Evolutionary conservation across 2,797 vertebrate species (phyloP).

Genomic region (Taeniopygia guttata): DNA sequence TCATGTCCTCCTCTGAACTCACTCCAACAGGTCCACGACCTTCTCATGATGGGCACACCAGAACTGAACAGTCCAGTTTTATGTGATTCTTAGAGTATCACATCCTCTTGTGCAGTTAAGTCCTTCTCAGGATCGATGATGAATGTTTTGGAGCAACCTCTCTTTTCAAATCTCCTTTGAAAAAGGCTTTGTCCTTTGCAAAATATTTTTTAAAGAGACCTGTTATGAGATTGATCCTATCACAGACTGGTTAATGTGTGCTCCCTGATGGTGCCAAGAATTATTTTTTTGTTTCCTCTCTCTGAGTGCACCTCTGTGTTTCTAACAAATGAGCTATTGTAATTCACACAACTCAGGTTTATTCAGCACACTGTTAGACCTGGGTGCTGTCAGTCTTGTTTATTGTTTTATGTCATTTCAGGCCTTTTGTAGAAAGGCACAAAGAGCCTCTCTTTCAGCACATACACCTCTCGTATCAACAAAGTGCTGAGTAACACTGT

Average conservation of each 20-base stretch:
- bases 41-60: background rate
- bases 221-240: background rate
- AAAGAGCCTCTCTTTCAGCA: background rate
- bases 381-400: background rate
- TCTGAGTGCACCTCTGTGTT: background rate
- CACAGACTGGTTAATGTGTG: background rate
- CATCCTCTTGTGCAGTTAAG: background rate
- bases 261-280: background rate
- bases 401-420: constrained; percentile 21
- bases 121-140: background rate
- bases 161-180: background rate
- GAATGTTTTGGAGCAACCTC: background rate
- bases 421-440: background rate
- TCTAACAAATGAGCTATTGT: background rate
- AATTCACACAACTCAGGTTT: constrained; percentile 10
- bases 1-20: background rate
- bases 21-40: accelerated
- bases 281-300: background rate
- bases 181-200: background rate
- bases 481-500: background rate
- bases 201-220: background rate
- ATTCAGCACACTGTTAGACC: background rate
- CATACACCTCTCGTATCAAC: background rate
- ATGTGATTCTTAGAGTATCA: background rate
- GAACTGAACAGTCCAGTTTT: background rate